A percentile compares a stretch with the other conserved stretches of the same genome.
phyloP scores from a whole-genome alignment of 2,888 invertebrate species.

The Drosophila differens region DNA sequence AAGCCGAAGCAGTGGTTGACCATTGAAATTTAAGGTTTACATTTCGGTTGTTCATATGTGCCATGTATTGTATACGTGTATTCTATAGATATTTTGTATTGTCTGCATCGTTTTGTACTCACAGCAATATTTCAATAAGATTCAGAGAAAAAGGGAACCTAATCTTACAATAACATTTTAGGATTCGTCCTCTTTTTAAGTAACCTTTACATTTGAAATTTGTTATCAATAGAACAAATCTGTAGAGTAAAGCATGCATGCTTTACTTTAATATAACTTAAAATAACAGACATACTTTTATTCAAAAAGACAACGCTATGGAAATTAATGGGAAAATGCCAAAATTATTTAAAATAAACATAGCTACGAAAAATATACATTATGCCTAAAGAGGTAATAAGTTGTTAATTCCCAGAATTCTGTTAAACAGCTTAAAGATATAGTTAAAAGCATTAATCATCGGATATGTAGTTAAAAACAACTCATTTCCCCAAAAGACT shows the following conservation, averaged over 20 bases:
- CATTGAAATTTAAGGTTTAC: constrained; percentile 61
- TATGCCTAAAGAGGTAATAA: not conserved
- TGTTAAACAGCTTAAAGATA: not conserved
- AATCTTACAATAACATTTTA: constrained; percentile 71
- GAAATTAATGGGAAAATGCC: constrained; percentile 10
- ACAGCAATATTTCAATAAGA: constrained; percentile 30
- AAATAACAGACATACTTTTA: constrained; percentile 41
- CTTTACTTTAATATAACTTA: constrained; percentile 54
- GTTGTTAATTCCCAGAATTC: not conserved
- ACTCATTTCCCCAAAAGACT: not conserved
- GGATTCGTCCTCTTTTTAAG: constrained; percentile 68
- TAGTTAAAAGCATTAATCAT: not conserved
- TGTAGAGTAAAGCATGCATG: constrained; percentile 33
- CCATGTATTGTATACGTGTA: constrained; percentile 10
- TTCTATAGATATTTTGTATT: constrained; percentile 54
- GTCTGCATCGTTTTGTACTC: constrained; percentile 34
- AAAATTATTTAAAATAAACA: constrained; percentile 2
- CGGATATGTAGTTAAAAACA: not conserved
- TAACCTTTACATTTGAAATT: constrained; percentile 67
- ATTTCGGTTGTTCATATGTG: constrained; percentile 34
- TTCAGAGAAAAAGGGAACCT: constrained; percentile 62
- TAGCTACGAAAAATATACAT: not conserved
- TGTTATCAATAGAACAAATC: constrained; percentile 67
- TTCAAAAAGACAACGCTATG: constrained; percentile 6
- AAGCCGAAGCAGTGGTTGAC: constrained; percentile 75